Evolutionary conservation across 2,113 vertebrate genomes (phyloP).

Genomic region (Apodemus sylvaticus): DNA sequence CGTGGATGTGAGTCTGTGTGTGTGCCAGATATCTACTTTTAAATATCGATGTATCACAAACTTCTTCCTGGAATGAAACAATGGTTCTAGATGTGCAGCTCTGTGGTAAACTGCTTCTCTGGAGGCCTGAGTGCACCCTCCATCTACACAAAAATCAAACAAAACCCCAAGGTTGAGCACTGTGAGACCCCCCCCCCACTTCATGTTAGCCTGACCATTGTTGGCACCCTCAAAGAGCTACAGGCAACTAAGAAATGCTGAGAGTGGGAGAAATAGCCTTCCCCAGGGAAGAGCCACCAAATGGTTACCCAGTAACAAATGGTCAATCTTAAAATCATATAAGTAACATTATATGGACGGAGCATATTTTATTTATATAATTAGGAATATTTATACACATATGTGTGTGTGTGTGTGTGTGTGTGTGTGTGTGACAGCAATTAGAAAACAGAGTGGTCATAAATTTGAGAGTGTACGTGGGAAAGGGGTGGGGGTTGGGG

Average conservation of each 20-base stretch:
- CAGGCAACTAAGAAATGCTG: background rate
- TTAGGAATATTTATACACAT: background rate
- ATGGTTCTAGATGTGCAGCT: background rate
- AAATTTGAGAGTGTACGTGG: background rate
- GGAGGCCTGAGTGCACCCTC: background rate
- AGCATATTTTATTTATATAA: background rate
- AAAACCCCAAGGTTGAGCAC: background rate
- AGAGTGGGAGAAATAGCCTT: background rate
- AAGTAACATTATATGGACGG: background rate
- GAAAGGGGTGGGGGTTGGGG: background rate
- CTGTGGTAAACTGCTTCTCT: background rate
- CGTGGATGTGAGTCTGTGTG: background rate
- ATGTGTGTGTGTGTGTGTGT: no score
- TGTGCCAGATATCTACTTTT: background rate
- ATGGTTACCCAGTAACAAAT: background rate
- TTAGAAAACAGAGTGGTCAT: background rate
- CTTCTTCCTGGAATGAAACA: background rate
- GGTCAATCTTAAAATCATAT: background rate
- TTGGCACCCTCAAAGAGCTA: background rate
- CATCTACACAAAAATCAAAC: background rate
- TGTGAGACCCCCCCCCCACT: background rate
- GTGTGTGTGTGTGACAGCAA: background rate
- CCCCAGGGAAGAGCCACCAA: background rate
- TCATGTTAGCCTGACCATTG: background rate
- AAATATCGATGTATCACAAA: background rate